Evolutionary conservation across 2,113 vertebrate species (phyloP), one percentile per base, ranked within the genome.

Genomic region (Eudorcas thomsonii): DNA sequence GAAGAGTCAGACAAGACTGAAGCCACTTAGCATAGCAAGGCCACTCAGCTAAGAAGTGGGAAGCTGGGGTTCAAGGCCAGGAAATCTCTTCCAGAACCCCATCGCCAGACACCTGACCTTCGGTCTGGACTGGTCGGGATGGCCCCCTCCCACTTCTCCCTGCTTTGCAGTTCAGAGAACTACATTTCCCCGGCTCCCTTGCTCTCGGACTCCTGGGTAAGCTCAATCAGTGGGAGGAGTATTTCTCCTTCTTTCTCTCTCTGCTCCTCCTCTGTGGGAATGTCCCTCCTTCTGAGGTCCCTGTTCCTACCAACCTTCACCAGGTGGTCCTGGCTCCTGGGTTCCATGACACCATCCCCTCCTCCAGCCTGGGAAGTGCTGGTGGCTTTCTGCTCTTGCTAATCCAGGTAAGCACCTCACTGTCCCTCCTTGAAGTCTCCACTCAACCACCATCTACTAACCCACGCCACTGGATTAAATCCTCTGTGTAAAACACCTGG

Each of bases 321-420:
- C 13, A 15, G 45, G 52, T 5, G 12, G 54, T 45, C 39, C 21
- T 2, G 3, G 54, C 5, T 45, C 50, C 74, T 9, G 16, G 19
- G 13, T 21, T 54, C 55, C 5, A 1, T 0, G 7, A 15, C 36
- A 45, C 21, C 14, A 4, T 23, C n/a, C 45, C 25, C 19, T 13
- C 52, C 30, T 62, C 48, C 17, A 15, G 39, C 55, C 64, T 26
- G 4, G 23, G 62, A 39, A 17, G 15, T 13, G 26, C 48, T 9
- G 21, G 30, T 8, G 59, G 26, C 23, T 14, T 9, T 50, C 54
- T 30, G 30, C 28, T 16, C 21, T 8, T 52, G 15, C 77, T 28
- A 16, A 19, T 23, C 60, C 26, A 23, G 1, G 4, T 2, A 39
- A 39, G n/a, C 2, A 7, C 45, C 86, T 67, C 23, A 7, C 5